Evolutionary conservation across 2,888 invertebrate genomes (phyloP).

Genomic region (Hydrotaea diabolus): DNA sequence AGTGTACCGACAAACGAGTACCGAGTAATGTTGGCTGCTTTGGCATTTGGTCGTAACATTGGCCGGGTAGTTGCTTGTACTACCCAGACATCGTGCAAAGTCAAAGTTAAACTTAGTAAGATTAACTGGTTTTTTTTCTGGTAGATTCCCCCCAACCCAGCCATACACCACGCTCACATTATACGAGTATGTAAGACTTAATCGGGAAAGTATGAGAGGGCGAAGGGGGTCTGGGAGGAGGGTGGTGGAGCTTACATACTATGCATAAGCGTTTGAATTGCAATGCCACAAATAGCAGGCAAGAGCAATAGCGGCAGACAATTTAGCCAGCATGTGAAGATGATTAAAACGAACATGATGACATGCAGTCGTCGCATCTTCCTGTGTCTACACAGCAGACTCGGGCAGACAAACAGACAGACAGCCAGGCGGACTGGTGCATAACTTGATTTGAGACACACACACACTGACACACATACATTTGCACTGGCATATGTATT

Average conservation of each 20-base stretch:
- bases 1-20: background rate
- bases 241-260: background rate
- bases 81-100: slow-evolving; percentile 34
- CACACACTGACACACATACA: slow-evolving; percentile 29
- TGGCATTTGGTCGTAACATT: background rate
- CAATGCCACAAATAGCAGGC: slow-evolving; percentile 33
- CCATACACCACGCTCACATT: background rate
- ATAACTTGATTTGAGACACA: slow-evolving; percentile 1
- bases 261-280: slow-evolving; percentile 36
- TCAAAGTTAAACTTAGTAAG: slow-evolving; percentile 52
- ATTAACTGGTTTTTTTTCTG: slow-evolving; percentile 62
- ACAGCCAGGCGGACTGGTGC: background rate
- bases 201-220: too few species aligned
- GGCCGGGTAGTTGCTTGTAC: background rate
- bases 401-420: background rate
- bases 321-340: slow-evolving; percentile 49
- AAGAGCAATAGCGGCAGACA: background rate
- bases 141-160: background rate
- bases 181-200: background rate
- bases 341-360: slow-evolving; percentile 43
- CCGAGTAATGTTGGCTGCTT: slow-evolving; percentile 16
- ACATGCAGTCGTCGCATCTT: slow-evolving; percentile 54
- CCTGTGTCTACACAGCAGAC: slow-evolving; percentile 45
- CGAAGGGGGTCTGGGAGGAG: background rate
- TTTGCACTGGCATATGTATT: background rate